Conservation (phyloP, 2,797 vertebrate genomes). For the Gouania willdenowi region DNA sequence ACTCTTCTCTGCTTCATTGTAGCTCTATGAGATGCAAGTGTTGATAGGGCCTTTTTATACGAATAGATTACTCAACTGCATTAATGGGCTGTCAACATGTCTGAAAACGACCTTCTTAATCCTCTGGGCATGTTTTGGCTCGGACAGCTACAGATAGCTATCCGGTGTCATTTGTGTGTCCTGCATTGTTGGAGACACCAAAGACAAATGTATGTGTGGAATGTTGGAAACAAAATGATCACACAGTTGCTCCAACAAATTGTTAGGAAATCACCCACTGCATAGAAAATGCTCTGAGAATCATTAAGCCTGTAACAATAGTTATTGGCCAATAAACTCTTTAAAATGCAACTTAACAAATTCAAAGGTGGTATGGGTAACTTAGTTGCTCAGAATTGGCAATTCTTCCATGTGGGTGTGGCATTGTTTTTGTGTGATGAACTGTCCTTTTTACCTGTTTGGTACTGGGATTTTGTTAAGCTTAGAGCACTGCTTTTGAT, state of each 20-base stretch:
- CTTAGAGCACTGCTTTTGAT: too few species aligned
- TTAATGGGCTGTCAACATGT: conserved; percentile 61
- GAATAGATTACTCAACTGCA: conserved; percentile 40
- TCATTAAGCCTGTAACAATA: too few species aligned
- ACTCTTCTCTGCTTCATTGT: conserved; percentile 33
- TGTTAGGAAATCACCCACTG: too few species aligned
- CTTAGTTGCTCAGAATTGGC: too few species aligned
- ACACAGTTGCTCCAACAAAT: conserved; percentile 3
- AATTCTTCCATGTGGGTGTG: too few species aligned
- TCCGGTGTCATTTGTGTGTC: conserved; percentile 38
- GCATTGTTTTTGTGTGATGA: too few species aligned
- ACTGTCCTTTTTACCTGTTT: too few species aligned
- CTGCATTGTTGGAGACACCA: conserved; percentile 32
- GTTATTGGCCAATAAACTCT: too few species aligned
- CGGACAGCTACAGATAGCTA: conserved; percentile 27
- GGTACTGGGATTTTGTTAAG: too few species aligned
- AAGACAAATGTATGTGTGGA: conserved; percentile 16
- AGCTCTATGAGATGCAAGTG: conserved; percentile 49
- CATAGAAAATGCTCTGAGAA: too few species aligned
- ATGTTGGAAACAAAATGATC: conserved; percentile 3
- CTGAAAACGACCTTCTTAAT: conserved; percentile 65
- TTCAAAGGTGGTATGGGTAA: too few species aligned
- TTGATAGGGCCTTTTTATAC: conserved; percentile 53
- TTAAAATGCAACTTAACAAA: too few species aligned
- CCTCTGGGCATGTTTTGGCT: conserved; percentile 54